These are phyloP conservation scores for Mixornis gularis DNA, from an alignment of 2,113 vertebrate genomes.

Conservation along the genomic window DNA sequence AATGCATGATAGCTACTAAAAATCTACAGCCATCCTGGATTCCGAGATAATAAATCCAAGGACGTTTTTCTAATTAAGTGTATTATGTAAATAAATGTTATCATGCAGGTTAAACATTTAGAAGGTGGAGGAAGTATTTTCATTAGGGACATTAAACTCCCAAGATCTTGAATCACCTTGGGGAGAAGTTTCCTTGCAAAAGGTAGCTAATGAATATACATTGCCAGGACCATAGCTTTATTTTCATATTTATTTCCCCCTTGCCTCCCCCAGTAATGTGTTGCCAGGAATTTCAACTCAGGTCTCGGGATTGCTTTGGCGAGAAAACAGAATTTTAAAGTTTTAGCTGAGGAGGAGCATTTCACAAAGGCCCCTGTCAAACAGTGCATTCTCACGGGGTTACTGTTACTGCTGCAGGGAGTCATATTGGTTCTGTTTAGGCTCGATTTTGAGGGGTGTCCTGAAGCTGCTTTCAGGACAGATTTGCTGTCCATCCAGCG, in stretches of 20 bases:
- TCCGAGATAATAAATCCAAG: not conserved
- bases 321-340: not conserved
- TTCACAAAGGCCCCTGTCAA: not conserved
- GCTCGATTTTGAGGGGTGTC: not conserved
- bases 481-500: not conserved
- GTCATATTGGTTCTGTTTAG: not conserved
- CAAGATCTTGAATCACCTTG: not conserved
- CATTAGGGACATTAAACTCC: not conserved
- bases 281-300: not conserved
- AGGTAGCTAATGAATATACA: not conserved
- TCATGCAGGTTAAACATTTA: slow-evolving; percentile 1
- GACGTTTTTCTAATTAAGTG: not conserved
- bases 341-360: not conserved
- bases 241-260: not conserved
- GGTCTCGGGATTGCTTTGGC: not conserved
- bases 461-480: not conserved
- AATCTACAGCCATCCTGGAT: not conserved
- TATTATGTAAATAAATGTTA: slow-evolving; percentile 27
- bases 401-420: not conserved
- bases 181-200: not conserved
- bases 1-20: not conserved
- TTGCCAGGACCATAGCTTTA: not conserved
- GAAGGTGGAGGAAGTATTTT: not conserved
- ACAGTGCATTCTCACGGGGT: not conserved
- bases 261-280: not conserved